A percentile compares a stretch with the other conserved stretches of the same genome.
Conservation (phyloP, 1,140 invertebrate species). For the Temnothorax nylanderi region DNA sequence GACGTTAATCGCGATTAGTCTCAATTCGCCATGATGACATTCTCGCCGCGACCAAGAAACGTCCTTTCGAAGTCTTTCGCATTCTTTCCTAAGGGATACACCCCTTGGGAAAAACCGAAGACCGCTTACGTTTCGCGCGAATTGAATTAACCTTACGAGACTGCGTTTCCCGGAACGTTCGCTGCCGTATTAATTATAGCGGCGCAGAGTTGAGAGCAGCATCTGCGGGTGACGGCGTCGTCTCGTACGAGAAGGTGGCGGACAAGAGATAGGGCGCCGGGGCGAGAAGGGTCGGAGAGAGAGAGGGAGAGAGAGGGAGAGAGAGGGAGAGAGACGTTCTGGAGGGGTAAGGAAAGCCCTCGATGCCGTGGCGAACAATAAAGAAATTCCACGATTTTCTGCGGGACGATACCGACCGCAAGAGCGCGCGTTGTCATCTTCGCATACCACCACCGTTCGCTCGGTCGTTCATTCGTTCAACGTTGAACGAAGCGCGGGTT, state of each 20-base stretch:
- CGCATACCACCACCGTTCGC: conserved; percentile 53
- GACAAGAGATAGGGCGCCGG: conserved; percentile 50
- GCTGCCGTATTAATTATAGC: conserved; percentile 82
- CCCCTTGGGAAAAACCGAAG: conserved; percentile 4
- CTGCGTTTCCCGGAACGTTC: conserved; percentile 49
- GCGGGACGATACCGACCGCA: conserved; percentile 53
- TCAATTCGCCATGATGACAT: neutral
- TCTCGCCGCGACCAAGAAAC: neutral
- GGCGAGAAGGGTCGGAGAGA: conserved; percentile 33
- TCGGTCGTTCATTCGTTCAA: conserved; percentile 43
- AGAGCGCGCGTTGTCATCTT: conserved; percentile 56
- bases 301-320: too few species aligned
- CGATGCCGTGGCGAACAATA: conserved; percentile 72
- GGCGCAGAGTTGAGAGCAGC: conserved; percentile 75
- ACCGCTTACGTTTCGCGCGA: conserved; percentile 19
- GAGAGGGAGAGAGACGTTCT: neutral
- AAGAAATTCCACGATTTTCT: conserved; percentile 79
- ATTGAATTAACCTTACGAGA: conserved; percentile 49
- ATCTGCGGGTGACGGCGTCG: conserved; percentile 78
- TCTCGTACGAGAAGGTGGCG: conserved; percentile 51
- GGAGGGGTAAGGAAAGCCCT: conserved; percentile 41
- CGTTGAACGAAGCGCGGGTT: conserved; percentile 69
- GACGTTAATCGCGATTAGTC: neutral
- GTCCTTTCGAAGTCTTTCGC: neutral
- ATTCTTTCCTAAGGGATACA: too few species aligned